These are phyloP conservation scores for Diabrotica undecimpunctata DNA, from an alignment of 1,140 invertebrate species.

Conservation along the genomic window DNA sequence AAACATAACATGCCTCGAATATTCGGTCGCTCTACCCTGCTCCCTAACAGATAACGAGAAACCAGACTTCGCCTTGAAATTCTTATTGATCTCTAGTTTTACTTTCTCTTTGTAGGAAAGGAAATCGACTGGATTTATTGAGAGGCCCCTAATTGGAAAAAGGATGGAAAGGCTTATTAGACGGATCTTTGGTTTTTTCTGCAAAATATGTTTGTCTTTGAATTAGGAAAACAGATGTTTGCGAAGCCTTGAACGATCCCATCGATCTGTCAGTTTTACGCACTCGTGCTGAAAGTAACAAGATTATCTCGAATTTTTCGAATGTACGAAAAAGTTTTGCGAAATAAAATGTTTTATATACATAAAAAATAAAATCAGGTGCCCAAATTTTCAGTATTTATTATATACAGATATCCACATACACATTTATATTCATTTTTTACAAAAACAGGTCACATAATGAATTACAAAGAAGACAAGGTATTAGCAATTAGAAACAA, in stretches of 20 bases:
- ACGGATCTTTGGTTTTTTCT: slow-evolving; percentile 1
- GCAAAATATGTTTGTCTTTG: neutral
- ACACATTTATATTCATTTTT: no score
- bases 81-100: slow-evolving; percentile 6
- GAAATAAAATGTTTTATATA: no score
- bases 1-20: slow-evolving; percentile 9
- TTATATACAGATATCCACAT: no score
- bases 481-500: no score
- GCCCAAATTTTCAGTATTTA: no score
- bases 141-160: slow-evolving; percentile 7
- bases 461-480: no score
- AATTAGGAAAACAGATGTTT: slow-evolving; percentile 1
- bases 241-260: neutral
- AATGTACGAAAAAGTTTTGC: neutral
- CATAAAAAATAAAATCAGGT: no score
- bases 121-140: neutral
- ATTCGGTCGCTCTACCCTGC: neutral
- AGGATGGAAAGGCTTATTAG: slow-evolving; percentile 6
- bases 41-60: neutral
- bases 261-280: neutral
- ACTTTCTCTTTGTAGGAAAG: neutral
- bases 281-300: neutral
- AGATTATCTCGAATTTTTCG: neutral
- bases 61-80: slow-evolving; percentile 5
- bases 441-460: no score